Evolutionary conservation across 2,113 vertebrate species (phyloP), one percentile per base, ranked within the genome.

Genomic region (Ifrita kowaldi): DNA sequence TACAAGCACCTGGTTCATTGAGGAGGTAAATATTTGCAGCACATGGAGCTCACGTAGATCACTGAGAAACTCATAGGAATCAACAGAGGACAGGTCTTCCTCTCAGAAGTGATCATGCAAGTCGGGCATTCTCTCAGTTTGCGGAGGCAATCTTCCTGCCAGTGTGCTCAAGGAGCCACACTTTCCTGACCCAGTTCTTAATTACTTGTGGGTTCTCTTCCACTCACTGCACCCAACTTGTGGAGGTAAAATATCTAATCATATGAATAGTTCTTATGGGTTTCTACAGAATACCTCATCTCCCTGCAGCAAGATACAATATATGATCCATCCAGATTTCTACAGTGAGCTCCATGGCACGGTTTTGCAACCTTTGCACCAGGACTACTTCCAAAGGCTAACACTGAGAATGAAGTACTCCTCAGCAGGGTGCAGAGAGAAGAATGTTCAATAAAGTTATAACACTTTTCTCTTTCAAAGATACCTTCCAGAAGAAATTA

Each of bases 331-430:
- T 22, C 10, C n/a, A 56, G 13, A 10, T 41, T 84, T 87, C 50
- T 64, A 16, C n/a, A 65, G n/a, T 44, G 16, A 56, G 18, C 32
- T 75, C 33, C 26, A 49, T 14, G 39, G 23, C 0, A 2, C 33
- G 32, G 5, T 37, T 77, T 68, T 64, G 20, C 33, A 84, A 3
- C 19, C 4, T 93, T 91, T 87, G 22, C 77, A 56, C 17, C 47
- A 67, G 20, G 21, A 52, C 7, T 55, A 4, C 68, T 85, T 82
- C 50, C 87, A 65, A 75, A 70, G 32, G 26, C 32, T 91, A 57
- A 87, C 75, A 32, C 49, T 62, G n/a, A 80, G 20, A 74, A 93
- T 64, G 62, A 94, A 97, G 77, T 42, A 27, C 24, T 74, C 14
- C 49, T 59, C 19, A 18, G 8, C 21, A 90, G 3, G 1, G 7